Conservation (phyloP, 2,888 invertebrate species). For the Allophyes oxyacanthae region DNA sequence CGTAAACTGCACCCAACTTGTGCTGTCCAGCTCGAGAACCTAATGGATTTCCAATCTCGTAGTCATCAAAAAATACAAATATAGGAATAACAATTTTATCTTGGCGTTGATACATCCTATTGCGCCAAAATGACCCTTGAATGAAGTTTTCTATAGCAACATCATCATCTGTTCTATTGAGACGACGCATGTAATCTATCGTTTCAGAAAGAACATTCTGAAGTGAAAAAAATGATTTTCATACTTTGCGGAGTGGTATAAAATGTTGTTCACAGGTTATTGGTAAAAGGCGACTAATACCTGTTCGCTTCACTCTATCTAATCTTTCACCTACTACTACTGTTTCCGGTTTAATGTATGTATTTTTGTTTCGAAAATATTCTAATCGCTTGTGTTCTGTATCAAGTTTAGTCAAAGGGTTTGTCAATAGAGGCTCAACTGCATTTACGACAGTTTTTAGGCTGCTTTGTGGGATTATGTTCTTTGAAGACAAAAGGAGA, state of each 20-base stretch:
- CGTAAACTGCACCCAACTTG: neutral
- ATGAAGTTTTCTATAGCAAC: neutral
- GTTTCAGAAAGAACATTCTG: neutral
- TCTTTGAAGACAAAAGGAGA: no score
- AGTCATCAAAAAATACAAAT: neutral
- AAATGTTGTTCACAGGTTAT: no score
- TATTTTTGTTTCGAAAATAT: neutral
- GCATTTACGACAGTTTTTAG: no score
- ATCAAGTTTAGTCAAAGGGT: neutral
- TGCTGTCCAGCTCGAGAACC: neutral
- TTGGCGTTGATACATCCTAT: neutral
- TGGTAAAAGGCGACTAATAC: neutral
- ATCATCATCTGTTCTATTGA: neutral
- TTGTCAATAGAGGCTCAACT: no score
- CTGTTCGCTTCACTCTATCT: neutral
- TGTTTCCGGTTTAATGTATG: neutral
- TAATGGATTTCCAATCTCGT: conserved; percentile 2
- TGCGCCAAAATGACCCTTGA: neutral
- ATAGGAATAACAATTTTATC: neutral
- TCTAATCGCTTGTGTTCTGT: neutral
- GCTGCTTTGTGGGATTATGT: no score
- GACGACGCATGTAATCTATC: neutral
- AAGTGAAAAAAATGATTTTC: neutral
- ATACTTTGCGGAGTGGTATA: no score
- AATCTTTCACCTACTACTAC: neutral